Conservation (phyloP, 2,888 invertebrate genomes). For the Protodeltote pygarga region DNA sequence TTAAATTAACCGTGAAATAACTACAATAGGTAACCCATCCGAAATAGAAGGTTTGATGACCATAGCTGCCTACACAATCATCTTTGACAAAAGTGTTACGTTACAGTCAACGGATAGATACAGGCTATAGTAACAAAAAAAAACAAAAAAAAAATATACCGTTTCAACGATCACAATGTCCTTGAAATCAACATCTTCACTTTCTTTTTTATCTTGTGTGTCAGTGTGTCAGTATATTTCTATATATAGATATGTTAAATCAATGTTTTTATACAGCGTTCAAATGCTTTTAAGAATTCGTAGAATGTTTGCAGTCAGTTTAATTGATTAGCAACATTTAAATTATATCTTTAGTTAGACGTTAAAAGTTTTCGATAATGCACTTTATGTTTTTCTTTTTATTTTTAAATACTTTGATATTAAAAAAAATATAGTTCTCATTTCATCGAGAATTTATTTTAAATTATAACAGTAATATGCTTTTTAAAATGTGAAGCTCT, state of each 20-base stretch:
- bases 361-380: too few species aligned
- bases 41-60: background rate
- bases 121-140: background rate
- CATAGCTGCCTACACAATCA: background rate
- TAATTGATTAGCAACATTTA: too few species aligned
- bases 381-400: too few species aligned
- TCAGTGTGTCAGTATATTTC: slow-evolving; percentile 45
- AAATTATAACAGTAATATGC: too few species aligned
- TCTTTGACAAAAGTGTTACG: background rate
- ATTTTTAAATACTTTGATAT: too few species aligned
- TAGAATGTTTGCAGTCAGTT: too few species aligned
- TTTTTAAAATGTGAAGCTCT: too few species aligned
- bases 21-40: background rate
- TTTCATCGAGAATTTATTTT: too few species aligned
- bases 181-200: slow-evolving; percentile 40
- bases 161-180: slow-evolving; percentile 28
- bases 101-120: background rate
- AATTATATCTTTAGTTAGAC: too few species aligned
- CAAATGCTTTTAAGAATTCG: background rate
- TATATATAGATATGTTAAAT: slow-evolving; percentile 3
- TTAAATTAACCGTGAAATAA: slow-evolving; percentile 13
- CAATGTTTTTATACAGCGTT: slow-evolving; percentile 1
- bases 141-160: slow-evolving; percentile 5
- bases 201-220: slow-evolving; percentile 47
- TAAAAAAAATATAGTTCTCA: too few species aligned